Evolutionary conservation across 2,113 vertebrate genomes (phyloP).

Genomic region (Eolophus roseicapilla): DNA sequence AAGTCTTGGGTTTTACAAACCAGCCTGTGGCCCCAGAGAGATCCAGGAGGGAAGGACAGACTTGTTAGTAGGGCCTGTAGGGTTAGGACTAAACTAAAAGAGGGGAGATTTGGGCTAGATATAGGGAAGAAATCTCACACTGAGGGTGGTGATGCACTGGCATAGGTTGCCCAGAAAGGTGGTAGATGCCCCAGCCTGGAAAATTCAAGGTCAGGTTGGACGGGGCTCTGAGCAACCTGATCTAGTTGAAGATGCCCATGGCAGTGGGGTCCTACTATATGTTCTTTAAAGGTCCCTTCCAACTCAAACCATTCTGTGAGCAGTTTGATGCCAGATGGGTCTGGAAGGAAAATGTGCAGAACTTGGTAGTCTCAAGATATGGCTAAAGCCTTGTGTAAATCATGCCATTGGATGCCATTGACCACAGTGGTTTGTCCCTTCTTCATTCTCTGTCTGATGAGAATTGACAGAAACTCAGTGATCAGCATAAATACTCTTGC

Average conservation of each 20-base stretch:
- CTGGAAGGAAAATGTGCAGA: not conserved
- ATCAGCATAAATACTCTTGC: not conserved
- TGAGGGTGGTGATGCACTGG: not conserved
- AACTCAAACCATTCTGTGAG: not conserved
- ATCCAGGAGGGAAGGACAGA: not conserved
- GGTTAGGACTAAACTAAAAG: not conserved
- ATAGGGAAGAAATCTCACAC: fast-evolving
- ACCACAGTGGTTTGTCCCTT: not conserved
- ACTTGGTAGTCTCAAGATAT: not conserved
- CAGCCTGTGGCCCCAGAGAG: not conserved
- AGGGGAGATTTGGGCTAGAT: not conserved
- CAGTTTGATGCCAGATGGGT: not conserved
- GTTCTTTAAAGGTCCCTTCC: not conserved
- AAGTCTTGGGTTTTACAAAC: not conserved
- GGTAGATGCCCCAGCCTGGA: not conserved
- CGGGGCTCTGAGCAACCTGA: fast-evolving
- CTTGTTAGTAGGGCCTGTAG: not conserved
- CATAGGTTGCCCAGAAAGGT: not conserved
- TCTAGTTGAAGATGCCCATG: fast-evolving
- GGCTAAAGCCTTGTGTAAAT: not conserved
- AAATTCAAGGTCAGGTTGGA: not conserved
- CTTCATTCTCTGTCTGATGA: fast-evolving
- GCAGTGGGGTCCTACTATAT: too few relatives aligned
- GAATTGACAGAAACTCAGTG: not conserved
- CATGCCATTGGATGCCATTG: fast-evolving